Base-by-base conservation (phyloP, 1,140 invertebrate species). In the Brachionus rotundiformis region DNA sequence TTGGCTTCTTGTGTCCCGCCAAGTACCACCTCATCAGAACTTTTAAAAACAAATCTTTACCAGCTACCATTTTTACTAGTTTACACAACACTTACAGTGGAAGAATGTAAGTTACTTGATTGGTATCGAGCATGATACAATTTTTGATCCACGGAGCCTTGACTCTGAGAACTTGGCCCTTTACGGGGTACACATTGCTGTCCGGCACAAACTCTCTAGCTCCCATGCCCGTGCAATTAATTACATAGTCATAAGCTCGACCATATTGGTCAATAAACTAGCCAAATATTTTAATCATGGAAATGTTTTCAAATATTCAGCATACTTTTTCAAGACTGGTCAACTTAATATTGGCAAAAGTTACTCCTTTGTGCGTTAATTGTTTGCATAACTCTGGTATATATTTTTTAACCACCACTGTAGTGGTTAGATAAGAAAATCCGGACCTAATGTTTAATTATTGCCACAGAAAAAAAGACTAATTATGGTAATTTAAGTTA, bases 161-260 rank as follows among this genome's bases (percentile, higher is more conserved):
- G 75, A 93, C 93, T 89, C 94, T 94, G 13, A 92, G 89, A 1
- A 96, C 90, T 90, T 98, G 95, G 5, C 95, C 95, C 75, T 86
- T 82, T n/a, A 97, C 91, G 0, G 95, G 92, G 41, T 93, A 91
- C n/a, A 97, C 84, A 84, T 91, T 90, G 73, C 89, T 85, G 86
- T 98, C 95, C 29, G 91, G 89, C 82, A 92, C 93, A 25, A 98
- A 88, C 83, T 90, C 86, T 85, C 91, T 91, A 10, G 94, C 92
- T 5, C 93, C 93, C 29, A 96, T 87, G 2, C 95, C 95, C 0
- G 92, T 91, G 85, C 95, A 97, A 86, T 98, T 98, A 1, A 98
- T 91, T 29, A 96, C 89, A 3, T 94, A 87, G 87, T 96, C 92
- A 85, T 90, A 95, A 44, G 91, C 49, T 10, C 81, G 83, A 23